These are phyloP conservation scores for Aporophyla nigra DNA, from an alignment of 2,888 invertebrate species.

Conservation along the genomic window DNA sequence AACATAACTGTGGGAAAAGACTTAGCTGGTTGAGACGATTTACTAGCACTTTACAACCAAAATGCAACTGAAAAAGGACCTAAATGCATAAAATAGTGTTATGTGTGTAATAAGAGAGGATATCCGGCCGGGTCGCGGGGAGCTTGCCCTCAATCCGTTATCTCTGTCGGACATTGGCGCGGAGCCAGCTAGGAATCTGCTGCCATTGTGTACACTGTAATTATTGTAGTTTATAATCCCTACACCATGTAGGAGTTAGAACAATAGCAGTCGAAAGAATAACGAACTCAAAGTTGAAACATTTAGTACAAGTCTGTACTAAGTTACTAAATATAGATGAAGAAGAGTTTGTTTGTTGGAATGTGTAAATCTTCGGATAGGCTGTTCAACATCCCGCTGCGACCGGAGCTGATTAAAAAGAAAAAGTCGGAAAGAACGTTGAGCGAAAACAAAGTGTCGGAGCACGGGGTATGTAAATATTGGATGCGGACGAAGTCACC, in stretches of 20 bases:
- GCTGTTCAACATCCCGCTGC: neutral
- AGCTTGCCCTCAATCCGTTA: slow-evolving; percentile 75
- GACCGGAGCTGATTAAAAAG: neutral
- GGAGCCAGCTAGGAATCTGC: slow-evolving; percentile 59
- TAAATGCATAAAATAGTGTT: slow-evolving; percentile 57
- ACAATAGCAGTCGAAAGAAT: slow-evolving; percentile 34
- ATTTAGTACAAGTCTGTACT: neutral
- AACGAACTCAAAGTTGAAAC: neutral
- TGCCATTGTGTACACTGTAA: slow-evolving; percentile 43
- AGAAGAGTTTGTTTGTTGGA: neutral
- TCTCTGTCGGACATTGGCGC: slow-evolving; percentile 72
- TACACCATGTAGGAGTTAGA: slow-evolving; percentile 37
- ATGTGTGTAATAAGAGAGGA: slow-evolving; percentile 60
- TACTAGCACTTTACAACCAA: slow-evolving; percentile 16
- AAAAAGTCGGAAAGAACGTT: neutral
- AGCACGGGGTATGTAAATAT: neutral
- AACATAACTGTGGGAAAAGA: no score
- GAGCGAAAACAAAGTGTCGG: neutral
- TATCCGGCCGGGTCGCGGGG: slow-evolving; percentile 55
- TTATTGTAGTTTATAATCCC: slow-evolving; percentile 48
- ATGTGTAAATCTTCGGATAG: neutral
- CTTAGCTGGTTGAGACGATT: neutral
- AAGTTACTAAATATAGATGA: neutral
- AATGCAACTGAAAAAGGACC: slow-evolving; percentile 39
- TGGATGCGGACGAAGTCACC: no score